Evolutionary conservation across 2,797 vertebrate species (phyloP).

Genomic region (Agapornis canus): DNA sequence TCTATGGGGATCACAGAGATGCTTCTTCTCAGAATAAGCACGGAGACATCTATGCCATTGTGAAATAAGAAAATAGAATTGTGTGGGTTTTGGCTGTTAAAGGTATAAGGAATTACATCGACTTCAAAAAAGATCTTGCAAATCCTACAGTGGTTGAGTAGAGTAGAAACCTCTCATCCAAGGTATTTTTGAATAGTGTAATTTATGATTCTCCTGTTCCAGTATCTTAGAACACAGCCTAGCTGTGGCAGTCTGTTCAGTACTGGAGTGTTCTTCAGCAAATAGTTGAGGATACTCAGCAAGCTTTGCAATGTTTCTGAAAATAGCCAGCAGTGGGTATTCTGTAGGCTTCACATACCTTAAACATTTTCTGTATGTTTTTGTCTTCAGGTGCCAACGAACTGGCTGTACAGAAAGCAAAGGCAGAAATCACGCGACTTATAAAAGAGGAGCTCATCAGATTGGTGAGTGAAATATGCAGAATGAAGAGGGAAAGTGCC

Average conservation of each 20-base stretch:
- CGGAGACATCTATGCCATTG: background rate
- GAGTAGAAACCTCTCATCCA: background rate
- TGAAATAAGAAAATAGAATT: background rate
- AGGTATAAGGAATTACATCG: background rate
- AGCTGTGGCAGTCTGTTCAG: background rate
- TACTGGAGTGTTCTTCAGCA: background rate
- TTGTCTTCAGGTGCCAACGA: constrained; percentile 89
- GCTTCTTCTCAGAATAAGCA: background rate
- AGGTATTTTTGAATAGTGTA: background rate
- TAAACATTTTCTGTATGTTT: background rate
- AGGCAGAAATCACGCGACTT: constrained; percentile 96
- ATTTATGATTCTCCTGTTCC: background rate
- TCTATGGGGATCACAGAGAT: background rate
- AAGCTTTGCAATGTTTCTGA: background rate
- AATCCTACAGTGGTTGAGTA: background rate
- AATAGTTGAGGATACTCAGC: background rate
- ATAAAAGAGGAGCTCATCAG: constrained; percentile 99
- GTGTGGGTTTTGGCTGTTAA: background rate
- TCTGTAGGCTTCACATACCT: background rate
- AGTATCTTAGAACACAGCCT: background rate
- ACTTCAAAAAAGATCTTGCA: background rate
- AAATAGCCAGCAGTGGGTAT: background rate
- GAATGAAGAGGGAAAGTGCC: background rate
- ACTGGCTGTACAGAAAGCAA: constrained; percentile 97
- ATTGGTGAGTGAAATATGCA: constrained; percentile 83